Percentiles rank a stretch among this genome's conserved stretches.
Evolutionary conservation across 1,140 invertebrate species (phyloP).

Genomic region (Panonychus citri): DNA sequence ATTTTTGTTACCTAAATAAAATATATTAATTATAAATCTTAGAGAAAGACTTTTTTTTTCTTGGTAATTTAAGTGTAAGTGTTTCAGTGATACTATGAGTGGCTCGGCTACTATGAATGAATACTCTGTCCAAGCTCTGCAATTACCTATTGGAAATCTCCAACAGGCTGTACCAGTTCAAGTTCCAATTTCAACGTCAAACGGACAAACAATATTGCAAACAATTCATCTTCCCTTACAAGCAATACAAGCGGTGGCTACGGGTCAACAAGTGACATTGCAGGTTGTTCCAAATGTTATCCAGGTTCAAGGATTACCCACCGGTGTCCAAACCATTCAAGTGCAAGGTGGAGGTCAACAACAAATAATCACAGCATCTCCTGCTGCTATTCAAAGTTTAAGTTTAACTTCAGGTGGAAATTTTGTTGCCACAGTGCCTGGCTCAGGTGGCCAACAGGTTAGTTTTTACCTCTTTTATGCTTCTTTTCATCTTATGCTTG

Average conservation of each 20-base stretch:
- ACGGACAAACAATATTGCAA: conserved; percentile 76
- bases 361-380: conserved; percentile 18
- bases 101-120: no score
- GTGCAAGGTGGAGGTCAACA: conserved; percentile 20
- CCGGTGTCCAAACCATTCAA: conserved; percentile 20
- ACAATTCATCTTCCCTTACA: conserved; percentile 68
- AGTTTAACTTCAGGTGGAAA: conserved; percentile 14
- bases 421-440: conserved; percentile 14
- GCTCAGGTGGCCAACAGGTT: conserved; percentile 13
- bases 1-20: no score
- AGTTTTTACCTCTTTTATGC: no score
- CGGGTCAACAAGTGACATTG: conserved; percentile 16
- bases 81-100: no score
- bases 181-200: conserved; percentile 62
- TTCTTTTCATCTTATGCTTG: no score
- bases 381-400: conserved; percentile 17
- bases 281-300: conserved; percentile 15
- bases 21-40: no score
- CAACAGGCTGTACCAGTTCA: conserved; percentile 67
- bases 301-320: conserved; percentile 15
- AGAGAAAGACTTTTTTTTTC: no score
- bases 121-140: conserved; percentile 43
- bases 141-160: conserved; percentile 36
- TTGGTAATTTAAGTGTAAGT: no score
- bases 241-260: conserved; percentile 29